Evolutionary conservation across 2,113 vertebrate species (phyloP).

Genomic region (Calypte anna): DNA sequence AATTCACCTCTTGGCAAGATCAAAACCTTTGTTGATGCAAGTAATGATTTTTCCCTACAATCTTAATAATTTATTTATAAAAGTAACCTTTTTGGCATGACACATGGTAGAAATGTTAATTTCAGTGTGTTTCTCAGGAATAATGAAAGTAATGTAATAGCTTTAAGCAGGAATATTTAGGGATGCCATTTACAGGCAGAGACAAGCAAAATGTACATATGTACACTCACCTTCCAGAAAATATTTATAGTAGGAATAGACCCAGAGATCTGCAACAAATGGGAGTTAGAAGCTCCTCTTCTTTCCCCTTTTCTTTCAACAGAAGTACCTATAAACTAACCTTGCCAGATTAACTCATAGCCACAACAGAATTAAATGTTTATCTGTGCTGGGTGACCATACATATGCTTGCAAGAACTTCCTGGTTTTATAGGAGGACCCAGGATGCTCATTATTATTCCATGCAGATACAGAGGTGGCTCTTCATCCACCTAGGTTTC

Average conservation of each 20-base stretch:
- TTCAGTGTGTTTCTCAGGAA: background rate
- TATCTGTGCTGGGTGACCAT: background rate
- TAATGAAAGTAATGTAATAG: background rate
- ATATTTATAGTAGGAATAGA: background rate
- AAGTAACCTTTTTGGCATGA: background rate
- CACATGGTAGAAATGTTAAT: background rate
- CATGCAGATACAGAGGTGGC: background rate
- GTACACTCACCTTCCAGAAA: background rate
- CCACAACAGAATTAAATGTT: background rate
- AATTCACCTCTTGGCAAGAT: background rate
- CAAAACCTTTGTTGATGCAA: background rate
- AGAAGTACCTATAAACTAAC: background rate
- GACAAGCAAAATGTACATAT: background rate
- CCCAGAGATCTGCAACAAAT: background rate
- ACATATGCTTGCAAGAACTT: background rate
- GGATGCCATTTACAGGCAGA: background rate
- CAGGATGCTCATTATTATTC: background rate
- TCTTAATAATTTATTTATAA: background rate
- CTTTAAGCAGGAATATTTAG: background rate
- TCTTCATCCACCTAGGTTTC: background rate
- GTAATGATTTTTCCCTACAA: background rate
- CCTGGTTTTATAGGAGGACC: background rate
- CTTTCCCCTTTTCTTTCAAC: background rate
- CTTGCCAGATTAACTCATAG: background rate
- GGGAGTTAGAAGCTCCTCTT: background rate